phyloP scores from a whole-genome alignment of 1,140 invertebrate species.

The Trichomalopsis sarcophagae region DNA sequence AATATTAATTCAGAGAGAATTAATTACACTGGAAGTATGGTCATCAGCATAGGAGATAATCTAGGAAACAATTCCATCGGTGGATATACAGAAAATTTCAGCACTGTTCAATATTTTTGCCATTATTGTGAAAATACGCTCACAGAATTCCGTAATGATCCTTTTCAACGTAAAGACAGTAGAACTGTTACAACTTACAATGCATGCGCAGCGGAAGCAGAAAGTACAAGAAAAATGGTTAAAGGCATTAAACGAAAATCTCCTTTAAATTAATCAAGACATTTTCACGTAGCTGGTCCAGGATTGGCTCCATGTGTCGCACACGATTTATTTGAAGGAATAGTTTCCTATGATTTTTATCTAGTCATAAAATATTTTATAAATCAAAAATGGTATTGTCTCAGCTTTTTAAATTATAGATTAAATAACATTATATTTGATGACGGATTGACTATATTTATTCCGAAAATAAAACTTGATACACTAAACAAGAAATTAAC shows the following conservation, averaged over 20 bases:
- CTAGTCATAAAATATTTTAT: conserved; percentile 51
- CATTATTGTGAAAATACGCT: too few species aligned
- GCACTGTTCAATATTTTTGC: too few species aligned
- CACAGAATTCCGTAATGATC: background rate
- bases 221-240: conserved; percentile 18
- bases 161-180: background rate
- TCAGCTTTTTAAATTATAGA: conserved; percentile 38
- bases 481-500: conserved; percentile 14
- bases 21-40: too few species aligned
- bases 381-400: conserved; percentile 37
- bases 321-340: conserved; percentile 48
- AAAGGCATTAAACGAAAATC: conserved; percentile 51
- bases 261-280: conserved; percentile 49
- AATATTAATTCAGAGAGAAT: too few species aligned
- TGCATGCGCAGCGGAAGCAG: conserved; percentile 15
- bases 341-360: conserved; percentile 52
- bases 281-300: conserved; percentile 52
- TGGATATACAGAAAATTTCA: conserved; percentile 41
- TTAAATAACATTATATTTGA: conserved; percentile 16
- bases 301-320: conserved; percentile 34
- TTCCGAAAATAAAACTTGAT: conserved; percentile 39
- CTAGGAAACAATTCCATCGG: conserved; percentile 33
- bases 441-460: conserved; percentile 25
- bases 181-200: conserved; percentile 40
- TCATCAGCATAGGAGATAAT: too few species aligned